phyloP scores from a whole-genome alignment of 37 sponge, comb jelly and placozoan species.

The Haliclona indistincta region DNA sequence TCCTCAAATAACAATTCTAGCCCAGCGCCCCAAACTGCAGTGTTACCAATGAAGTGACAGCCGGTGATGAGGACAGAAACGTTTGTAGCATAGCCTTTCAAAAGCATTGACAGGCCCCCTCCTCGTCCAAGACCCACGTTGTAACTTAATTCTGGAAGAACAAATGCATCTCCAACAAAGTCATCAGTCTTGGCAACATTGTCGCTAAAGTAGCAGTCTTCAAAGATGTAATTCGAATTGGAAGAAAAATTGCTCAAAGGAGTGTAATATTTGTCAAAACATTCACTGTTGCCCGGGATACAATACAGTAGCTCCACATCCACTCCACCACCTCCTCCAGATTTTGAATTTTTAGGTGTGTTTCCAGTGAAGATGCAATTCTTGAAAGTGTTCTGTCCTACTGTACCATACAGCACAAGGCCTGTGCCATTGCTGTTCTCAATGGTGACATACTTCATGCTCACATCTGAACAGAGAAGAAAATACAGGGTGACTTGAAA shows the following conservation, averaged over 20 bases:
- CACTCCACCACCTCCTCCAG: conserved; percentile 20
- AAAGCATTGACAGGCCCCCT: conserved; percentile 39
- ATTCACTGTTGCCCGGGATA: conserved; percentile 1
- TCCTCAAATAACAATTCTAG: conserved; percentile 43
- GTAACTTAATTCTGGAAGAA: background rate
- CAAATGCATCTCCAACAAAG: background rate
- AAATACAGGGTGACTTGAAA: conserved; percentile 19
- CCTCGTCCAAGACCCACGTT: conserved; percentile 43
- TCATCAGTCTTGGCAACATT: conserved; percentile 17
- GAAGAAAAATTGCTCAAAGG: background rate
- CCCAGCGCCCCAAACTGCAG: conserved; percentile 50
- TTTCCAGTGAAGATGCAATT: conserved; percentile 18
- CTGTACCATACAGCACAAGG: conserved; percentile 20
- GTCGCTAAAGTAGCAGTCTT: conserved; percentile 15
- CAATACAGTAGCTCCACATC: conserved; percentile 16
- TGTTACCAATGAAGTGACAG: conserved; percentile 17
- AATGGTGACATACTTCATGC: background rate
- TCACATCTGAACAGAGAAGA: conserved; percentile 8
- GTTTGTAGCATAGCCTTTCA: conserved; percentile 27
- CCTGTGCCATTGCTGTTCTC: conserved; percentile 44
- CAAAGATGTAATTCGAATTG: conserved; percentile 11
- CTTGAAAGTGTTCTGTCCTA: conserved; percentile 12
- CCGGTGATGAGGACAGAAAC: background rate
- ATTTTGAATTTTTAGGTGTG: background rate
- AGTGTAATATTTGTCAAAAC: background rate